These are phyloP conservation scores for Rhorus exstirpatorius DNA, from an alignment of 2,888 invertebrate species.

Conservation along the genomic window DNA sequence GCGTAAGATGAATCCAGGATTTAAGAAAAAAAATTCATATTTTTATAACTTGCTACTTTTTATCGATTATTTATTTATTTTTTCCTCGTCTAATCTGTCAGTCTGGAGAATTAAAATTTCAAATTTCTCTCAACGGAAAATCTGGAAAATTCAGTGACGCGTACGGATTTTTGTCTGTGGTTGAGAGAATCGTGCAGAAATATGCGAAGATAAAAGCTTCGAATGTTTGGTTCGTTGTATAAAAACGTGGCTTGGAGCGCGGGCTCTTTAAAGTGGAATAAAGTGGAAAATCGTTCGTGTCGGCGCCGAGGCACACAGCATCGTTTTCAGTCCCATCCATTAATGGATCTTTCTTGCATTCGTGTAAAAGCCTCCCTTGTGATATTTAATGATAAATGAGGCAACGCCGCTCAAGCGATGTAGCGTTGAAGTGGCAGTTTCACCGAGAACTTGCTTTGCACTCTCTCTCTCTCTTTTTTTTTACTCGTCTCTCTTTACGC, in stretches of 20 bases:
- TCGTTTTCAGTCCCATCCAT: constrained; percentile 41
- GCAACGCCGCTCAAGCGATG: constrained; percentile 37
- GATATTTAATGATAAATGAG: constrained; percentile 58
- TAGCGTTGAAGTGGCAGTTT: constrained; percentile 42
- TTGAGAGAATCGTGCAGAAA: too few relatives aligned
- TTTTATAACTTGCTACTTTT: too few relatives aligned
- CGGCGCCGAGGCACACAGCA: constrained; percentile 48
- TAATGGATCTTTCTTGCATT: constrained; percentile 23
- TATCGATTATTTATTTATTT: too few relatives aligned
- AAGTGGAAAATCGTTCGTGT: constrained; percentile 63
- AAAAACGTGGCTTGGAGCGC: background rate
- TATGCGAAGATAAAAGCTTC: background rate
- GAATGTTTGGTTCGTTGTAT: background rate
- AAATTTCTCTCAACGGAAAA: too few relatives aligned
- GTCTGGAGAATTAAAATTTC: too few relatives aligned
- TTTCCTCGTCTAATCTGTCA: too few relatives aligned
- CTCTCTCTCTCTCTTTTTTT: constrained; percentile 22
- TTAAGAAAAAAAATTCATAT: too few relatives aligned
- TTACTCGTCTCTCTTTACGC: background rate
- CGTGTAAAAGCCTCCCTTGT: constrained; percentile 34
- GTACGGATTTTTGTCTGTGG: too few relatives aligned
- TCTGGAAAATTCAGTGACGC: too few relatives aligned
- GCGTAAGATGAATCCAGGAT: too few relatives aligned
- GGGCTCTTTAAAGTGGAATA: constrained; percentile 54
- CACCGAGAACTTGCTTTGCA: constrained; percentile 10